These are phyloP conservation scores for Merodon equestris DNA, from an alignment of 2,888 invertebrate species.

Conservation along the genomic window DNA sequence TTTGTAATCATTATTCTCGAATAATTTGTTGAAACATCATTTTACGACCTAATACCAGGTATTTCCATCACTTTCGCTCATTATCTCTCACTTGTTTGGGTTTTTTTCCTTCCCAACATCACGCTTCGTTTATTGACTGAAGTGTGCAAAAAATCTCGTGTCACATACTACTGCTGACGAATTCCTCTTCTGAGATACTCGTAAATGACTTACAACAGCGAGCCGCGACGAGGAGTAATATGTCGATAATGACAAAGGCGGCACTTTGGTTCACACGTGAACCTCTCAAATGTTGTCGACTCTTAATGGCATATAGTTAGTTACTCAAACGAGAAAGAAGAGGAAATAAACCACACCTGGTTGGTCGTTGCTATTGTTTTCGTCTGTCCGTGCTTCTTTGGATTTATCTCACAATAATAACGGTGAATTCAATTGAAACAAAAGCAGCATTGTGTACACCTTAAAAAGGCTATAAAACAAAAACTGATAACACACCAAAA, in stretches of 20 bases:
- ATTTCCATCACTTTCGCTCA: constrained; percentile 17
- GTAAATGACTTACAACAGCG: too few species aligned
- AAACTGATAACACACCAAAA: constrained; percentile 39
- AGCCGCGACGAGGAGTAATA: too few species aligned
- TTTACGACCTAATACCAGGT: too few species aligned
- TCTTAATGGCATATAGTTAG: too few species aligned
- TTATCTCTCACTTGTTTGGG: too few species aligned
- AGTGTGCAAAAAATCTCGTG: constrained; percentile 26
- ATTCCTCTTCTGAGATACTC: background rate
- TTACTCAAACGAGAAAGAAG: too few species aligned
- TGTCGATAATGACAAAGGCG: too few species aligned
- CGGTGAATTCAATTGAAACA: too few species aligned
- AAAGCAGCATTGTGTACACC: background rate
- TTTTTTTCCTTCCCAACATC: too few species aligned
- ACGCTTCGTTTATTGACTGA: constrained; percentile 3
- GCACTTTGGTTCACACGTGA: too few species aligned
- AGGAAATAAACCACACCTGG: constrained; percentile 47
- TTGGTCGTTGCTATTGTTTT: constrained; percentile 35
- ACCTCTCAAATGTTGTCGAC: background rate
- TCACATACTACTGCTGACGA: constrained; percentile 19
- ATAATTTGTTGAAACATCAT: too few species aligned
- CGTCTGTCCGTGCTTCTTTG: constrained; percentile 44
- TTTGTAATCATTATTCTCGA: too few species aligned
- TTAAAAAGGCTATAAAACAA: constrained; percentile 5
- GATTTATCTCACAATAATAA: constrained; percentile 4